A percentile compares a stretch with the other conserved stretches of the same genome.
These are phyloP conservation scores for Alaudala cheleensis DNA, from an alignment of 2,113 vertebrate species.

Conservation along the genomic window DNA sequence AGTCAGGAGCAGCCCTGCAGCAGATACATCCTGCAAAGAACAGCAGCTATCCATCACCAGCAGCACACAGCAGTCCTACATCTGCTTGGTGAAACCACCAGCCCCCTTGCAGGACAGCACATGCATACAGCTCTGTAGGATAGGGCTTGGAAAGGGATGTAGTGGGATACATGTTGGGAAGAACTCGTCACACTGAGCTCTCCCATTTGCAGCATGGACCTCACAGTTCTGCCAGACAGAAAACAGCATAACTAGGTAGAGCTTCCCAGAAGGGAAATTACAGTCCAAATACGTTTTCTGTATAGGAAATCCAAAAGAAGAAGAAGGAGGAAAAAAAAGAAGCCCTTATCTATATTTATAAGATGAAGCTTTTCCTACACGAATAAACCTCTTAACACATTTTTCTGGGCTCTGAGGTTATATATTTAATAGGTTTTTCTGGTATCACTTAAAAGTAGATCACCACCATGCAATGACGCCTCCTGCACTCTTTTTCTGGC, in stretches of 20 bases:
- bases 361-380: slow-evolving; percentile 58
- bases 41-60: not conserved
- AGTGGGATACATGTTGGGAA: not conserved
- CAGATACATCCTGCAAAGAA: not conserved
- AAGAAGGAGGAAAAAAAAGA: not conserved
- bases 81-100: not conserved
- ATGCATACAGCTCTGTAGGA: not conserved
- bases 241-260: slow-evolving; percentile 17
- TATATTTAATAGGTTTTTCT: slow-evolving; percentile 71
- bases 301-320: slow-evolving; percentile 53
- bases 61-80: not conserved
- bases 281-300: not conserved
- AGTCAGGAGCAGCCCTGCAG: not conserved
- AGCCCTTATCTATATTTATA: slow-evolving; percentile 69
- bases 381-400: slow-evolving; percentile 66
- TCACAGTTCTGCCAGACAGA: not conserved
- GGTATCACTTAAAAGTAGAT: slow-evolving; percentile 61
- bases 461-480: slow-evolving; percentile 54
- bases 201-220: not conserved
- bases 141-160: not conserved
- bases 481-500: slow-evolving; percentile 65
- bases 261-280: slow-evolving; percentile 47
- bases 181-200: not conserved
- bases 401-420: slow-evolving; percentile 60
- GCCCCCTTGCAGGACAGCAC: not conserved